Evolutionary conservation across 2,797 vertebrate species (phyloP), one percentile per base, ranked within the genome.

Genomic region (Cuculus canorus): DNA sequence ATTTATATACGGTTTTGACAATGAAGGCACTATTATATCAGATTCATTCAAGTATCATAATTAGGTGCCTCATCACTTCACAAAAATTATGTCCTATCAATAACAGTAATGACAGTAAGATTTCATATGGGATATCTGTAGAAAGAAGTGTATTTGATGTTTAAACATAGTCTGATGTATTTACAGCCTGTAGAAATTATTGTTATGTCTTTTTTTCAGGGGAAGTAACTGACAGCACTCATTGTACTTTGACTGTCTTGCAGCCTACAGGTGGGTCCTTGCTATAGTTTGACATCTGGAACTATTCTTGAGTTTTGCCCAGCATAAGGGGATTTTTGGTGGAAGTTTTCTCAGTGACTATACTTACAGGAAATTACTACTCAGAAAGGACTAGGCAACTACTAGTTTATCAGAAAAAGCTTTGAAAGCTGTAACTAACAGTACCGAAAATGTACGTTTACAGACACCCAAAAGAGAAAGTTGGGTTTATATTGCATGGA

Each of bases 21-120:
- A 72, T 24, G 66, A 88, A 88, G 52, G 8, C n/a, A 39, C 76
- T 78, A 72, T 66, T 81, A 24, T 45, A 88, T 37, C 43, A 43
- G 32, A 88, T 66, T 84, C 79, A 76, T 73, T 90, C 77, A 70
- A 80, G 52, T 82, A 84, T 53, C 35, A 43, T 93, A 88, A 84
- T 93, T 60, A 77, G 56, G 66, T 73, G 57, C 39, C 61, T 91
- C 6, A 11, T 81, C 69, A 54, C 47, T 95, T 88, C 56, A 76
- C 30, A 63, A 50, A 79, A 91, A 66, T 35, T 47, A 80, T 8
- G 11, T 72, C 39, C 52, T 66, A 70, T 61, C 70, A 86, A 25
- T 69, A 90, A n/a, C 47, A 80, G 77, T 64, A 79, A n/a, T 30
- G 68, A 66, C 48, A 82, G 66, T 37, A 88, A 48, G 50, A 65